These are phyloP conservation scores for Eupithecia vulgata DNA, from an alignment of 2,888 invertebrate species.

Conservation along the genomic window DNA sequence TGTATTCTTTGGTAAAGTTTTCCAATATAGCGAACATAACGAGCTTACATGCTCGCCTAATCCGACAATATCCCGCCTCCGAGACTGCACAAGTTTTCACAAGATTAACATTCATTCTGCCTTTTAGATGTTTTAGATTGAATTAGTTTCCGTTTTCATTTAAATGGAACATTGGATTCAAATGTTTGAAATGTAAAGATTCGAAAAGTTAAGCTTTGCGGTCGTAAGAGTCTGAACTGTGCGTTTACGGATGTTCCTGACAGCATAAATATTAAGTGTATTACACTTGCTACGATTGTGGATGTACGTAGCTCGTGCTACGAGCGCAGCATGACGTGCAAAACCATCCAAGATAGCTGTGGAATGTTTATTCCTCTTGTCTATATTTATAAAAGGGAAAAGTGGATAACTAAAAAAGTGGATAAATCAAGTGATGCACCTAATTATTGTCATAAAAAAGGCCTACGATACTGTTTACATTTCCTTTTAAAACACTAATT, in stretches of 20 bases:
- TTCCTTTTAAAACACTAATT: no score
- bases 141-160: slow-evolving; percentile 14
- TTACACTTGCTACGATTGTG: background rate
- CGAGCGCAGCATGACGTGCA: background rate
- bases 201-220: background rate
- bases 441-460: no score
- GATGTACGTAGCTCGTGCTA: background rate
- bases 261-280: background rate
- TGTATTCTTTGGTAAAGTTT: slow-evolving; percentile 72
- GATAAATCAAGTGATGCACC: no score
- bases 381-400: no score
- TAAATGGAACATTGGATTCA: slow-evolving; percentile 8
- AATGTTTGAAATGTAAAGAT: background rate
- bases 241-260: background rate
- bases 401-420: no score
- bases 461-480: no score
- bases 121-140: slow-evolving; percentile 28
- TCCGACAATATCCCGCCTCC: slow-evolving; percentile 56
- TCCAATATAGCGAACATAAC: slow-evolving; percentile 73
- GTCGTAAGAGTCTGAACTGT: background rate
- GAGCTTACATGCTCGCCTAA: slow-evolving; percentile 66
- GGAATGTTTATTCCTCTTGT: background rate
- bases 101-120: slow-evolving; percentile 55
- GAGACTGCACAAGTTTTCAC: slow-evolving; percentile 53
- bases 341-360: background rate